Percentiles rank a stretch among this genome's conserved stretches.
Evolutionary conservation across 2,797 vertebrate species (phyloP).

Genomic region (Melanotaenia parkinsoni): DNA sequence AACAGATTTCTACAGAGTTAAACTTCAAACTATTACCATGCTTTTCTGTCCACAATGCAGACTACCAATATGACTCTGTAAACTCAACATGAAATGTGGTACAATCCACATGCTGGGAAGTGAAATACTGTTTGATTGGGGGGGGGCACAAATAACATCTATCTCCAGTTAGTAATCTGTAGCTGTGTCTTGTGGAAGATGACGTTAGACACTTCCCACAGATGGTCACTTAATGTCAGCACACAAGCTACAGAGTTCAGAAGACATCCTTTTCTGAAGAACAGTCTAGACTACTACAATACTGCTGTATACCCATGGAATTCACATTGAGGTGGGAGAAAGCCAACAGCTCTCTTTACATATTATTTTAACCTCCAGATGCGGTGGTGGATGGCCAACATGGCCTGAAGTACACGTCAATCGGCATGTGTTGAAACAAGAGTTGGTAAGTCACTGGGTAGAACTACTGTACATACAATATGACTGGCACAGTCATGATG

Average conservation of each 20-base stretch:
- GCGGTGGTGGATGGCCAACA: slow-evolving; percentile 69
- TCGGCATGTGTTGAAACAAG: slow-evolving; percentile 58
- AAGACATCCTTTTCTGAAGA: slow-evolving; percentile 56
- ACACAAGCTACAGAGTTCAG: slow-evolving; percentile 47
- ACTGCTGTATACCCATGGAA: slow-evolving; percentile 79
- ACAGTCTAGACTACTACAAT: slow-evolving; percentile 80
- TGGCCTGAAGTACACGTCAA: slow-evolving; percentile 63
- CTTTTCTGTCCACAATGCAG: slow-evolving; percentile 66
- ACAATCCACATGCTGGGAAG: slow-evolving; percentile 64
- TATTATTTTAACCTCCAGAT: slow-evolving; percentile 52
- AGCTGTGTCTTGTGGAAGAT: slow-evolving; percentile 50
- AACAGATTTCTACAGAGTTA: slow-evolving; percentile 72
- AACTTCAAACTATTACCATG: slow-evolving; percentile 76
- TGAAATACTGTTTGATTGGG: slow-evolving; percentile 56
- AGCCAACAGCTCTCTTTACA: slow-evolving; percentile 62
- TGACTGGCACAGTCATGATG: slow-evolving; percentile 62
- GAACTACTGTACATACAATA: slow-evolving; percentile 65
- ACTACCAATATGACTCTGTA: slow-evolving; percentile 57
- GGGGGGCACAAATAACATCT: slow-evolving; percentile 41
- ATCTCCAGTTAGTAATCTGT: slow-evolving; percentile 58
- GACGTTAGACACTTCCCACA: slow-evolving; percentile 51
- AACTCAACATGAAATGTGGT: slow-evolving; percentile 60
- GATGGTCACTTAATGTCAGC: slow-evolving; percentile 52
- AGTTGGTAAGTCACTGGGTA: slow-evolving; percentile 63
- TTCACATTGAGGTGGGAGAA: slow-evolving; percentile 85